Percentiles rank a stretch among this genome's conserved stretches.
These are phyloP conservation scores for Drosophila nr. perissopoda DNA, from an alignment of 2,888 invertebrate genomes.

Conservation along the genomic window DNA sequence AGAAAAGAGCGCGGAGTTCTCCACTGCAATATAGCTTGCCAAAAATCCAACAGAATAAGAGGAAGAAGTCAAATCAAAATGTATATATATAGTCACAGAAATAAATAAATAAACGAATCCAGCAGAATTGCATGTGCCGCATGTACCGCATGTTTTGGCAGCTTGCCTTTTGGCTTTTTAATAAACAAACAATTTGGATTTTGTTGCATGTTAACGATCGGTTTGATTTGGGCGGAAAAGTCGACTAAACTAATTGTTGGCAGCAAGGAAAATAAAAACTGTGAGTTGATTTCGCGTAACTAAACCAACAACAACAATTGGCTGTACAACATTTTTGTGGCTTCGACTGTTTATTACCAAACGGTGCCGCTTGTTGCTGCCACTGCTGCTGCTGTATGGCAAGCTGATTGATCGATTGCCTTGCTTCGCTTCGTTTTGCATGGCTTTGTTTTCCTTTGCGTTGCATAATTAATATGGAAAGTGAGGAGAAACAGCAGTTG, in stretches of 20 bases:
- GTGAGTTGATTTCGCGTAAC: constrained; percentile 59
- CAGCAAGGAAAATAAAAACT: constrained; percentile 34
- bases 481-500: constrained; percentile 43
- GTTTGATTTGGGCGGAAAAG: constrained; percentile 52
- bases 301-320: constrained; percentile 33
- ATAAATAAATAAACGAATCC: constrained; percentile 53
- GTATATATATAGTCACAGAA: constrained; percentile 1
- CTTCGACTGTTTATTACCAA: constrained; percentile 74
- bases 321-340: constrained; percentile 72
- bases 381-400: constrained; percentile 53
- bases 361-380: constrained; percentile 39
- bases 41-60: constrained; percentile 30
- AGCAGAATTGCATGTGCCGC: constrained; percentile 28
- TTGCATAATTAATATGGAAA: constrained; percentile 78
- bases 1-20: constrained; percentile 42
- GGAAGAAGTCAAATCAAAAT: background rate
- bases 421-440: constrained; percentile 5
- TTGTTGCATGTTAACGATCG: constrained; percentile 47
- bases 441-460: constrained; percentile 45
- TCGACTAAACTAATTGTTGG: constrained; percentile 60
- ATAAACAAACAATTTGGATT: constrained; percentile 44
- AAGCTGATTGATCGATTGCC: constrained; percentile 76
- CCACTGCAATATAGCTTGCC: constrained; percentile 53
- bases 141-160: constrained; percentile 66
- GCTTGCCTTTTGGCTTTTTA: constrained; percentile 65